These are phyloP conservation scores for Drosophila pallidifrons DNA, from an alignment of 1,140 invertebrate species.

Conservation along the genomic window DNA sequence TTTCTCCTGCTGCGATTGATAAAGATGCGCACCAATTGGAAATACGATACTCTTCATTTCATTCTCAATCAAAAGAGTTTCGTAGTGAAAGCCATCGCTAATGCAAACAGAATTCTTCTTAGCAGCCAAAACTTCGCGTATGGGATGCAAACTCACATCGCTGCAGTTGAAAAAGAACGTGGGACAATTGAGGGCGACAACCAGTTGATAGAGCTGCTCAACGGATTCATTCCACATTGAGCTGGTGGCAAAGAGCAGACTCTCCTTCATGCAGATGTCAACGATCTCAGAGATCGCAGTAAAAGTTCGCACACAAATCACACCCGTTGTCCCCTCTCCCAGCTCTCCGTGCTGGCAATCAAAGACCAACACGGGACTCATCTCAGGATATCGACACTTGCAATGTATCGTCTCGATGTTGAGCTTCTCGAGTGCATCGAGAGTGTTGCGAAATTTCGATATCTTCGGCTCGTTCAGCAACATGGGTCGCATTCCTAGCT, in stretches of 20 bases:
- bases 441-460: conserved; percentile 7
- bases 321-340: conserved; percentile 39
- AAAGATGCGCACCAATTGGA: conserved; percentile 50
- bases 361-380: conserved; percentile 49
- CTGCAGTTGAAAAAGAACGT: conserved; percentile 65
- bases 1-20: background rate
- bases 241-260: conserved; percentile 18
- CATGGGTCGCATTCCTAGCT: conserved; percentile 28
- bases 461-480: background rate
- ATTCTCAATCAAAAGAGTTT: conserved; percentile 47
- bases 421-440: background rate
- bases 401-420: conserved; percentile 30
- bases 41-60: conserved; percentile 62
- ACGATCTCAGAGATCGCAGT: conserved; percentile 49
- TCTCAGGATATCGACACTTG: conserved; percentile 1
- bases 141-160: conserved; percentile 43
- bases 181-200: conserved; percentile 28
- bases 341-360: conserved; percentile 46
- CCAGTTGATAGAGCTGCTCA: conserved; percentile 63
- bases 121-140: background rate
- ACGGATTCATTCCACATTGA: conserved; percentile 69
- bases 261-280: conserved; percentile 44
- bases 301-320: conserved; percentile 61
- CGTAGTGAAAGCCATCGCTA: conserved; percentile 63
- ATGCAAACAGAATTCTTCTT: conserved; percentile 20